Percentiles rank a stretch among this genome's conserved stretches.
These are phyloP conservation scores for Zaprionus gabonicus DNA, from an alignment of 1,140 invertebrate genomes.

Conservation along the genomic window DNA sequence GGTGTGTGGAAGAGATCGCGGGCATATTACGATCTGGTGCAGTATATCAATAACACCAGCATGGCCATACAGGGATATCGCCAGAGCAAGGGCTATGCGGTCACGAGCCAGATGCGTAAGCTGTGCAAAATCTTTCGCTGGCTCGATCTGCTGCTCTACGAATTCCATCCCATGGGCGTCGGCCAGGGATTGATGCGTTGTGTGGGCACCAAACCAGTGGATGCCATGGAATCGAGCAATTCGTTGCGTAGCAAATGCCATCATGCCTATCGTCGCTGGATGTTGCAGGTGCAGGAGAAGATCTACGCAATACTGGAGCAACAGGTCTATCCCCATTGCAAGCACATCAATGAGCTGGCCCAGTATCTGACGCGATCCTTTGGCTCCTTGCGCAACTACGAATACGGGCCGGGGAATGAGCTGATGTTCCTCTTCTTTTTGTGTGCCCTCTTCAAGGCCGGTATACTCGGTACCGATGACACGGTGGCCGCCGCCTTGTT, in stretches of 20 bases:
- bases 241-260: conserved; percentile 10
- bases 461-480: conserved; percentile 37
- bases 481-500: conserved; percentile 54
- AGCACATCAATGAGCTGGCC: conserved; percentile 55
- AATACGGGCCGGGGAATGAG: conserved; percentile 51
- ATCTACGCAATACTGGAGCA: conserved; percentile 36
- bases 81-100: background rate
- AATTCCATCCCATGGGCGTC: conserved; percentile 23
- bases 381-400: conserved; percentile 25
- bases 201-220: background rate
- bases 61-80: conserved; percentile 47
- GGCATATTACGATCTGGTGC: conserved; percentile 54
- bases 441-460: conserved; percentile 51
- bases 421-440: conserved; percentile 66
- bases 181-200: conserved; percentile 13
- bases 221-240: background rate
- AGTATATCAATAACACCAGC: conserved; percentile 62
- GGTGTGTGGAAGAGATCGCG: conserved; percentile 46
- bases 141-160: conserved; percentile 35
- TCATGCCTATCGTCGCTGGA: conserved; percentile 33
- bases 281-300: conserved; percentile 42
- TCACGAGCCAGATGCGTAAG: conserved; percentile 32
- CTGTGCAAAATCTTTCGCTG: conserved; percentile 48
- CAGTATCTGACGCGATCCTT: conserved; percentile 57
- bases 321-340: conserved; percentile 36